Evolutionary conservation across 2,888 invertebrate genomes (phyloP), one percentile per base, ranked within the genome.

Genomic region (Diarsia dahlii): DNA sequence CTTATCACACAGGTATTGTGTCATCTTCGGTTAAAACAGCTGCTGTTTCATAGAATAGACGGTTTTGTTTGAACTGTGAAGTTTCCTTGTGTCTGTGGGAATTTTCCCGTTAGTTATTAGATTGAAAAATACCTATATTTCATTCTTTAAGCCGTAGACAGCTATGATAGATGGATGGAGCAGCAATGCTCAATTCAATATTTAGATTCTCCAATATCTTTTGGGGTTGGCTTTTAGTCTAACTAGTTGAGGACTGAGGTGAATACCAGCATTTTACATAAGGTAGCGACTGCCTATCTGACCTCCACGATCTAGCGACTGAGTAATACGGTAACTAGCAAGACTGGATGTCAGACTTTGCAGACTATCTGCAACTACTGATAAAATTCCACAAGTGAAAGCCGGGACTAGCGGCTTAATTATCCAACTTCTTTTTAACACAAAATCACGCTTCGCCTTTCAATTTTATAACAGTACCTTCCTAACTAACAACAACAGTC

Each of bases 1-100:
- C 67, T 76, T 76, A 83, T 85, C 71, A 82, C 62, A 76, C 74
- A 85, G 80, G 74, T 75, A 80, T 80, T 85, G 74, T 79, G 82
- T 80, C 75, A 83, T 83, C 74, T 82, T 84, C 76, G 64, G 64
- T 34, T 69, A 50, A 82, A 81, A 84, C 74, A 74, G 76, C 67
- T 74, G 73, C 46, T 23, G 20, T 78, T 87, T 80, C 87, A 67
- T 60, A 67, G 84, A 85, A 87, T 64, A 78, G 58, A 18, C 62
- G 48, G 63, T 48, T 58, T 74, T 76, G 73, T 80, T 74, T 72
- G 50, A 80, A 71, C 34, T 71, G 58, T 70, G 10, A n/a, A 74
- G 80, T 86, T 78, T 81, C 78, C 81, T 87, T 63, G 60, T 74
- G 64, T 60, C 71, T 69, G 58, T 74, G 85, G 76, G 84, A 78